Conservation (phyloP, 2,797 vertebrate genomes). For the Squalus acanthias region DNA sequence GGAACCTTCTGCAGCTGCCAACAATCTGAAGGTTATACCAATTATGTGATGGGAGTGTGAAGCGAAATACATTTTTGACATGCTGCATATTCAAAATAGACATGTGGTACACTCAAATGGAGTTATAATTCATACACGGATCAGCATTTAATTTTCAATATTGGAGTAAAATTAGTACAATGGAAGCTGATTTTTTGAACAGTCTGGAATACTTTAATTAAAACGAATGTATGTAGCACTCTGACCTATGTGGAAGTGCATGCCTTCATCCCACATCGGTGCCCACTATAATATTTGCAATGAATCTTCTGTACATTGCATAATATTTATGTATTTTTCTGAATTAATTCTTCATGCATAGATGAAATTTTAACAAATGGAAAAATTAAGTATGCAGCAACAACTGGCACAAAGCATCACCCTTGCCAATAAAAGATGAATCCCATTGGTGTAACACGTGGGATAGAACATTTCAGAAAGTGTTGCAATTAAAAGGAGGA, state of each 20-base stretch:
- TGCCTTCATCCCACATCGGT: background rate
- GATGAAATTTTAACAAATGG: background rate
- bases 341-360: background rate
- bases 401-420: background rate
- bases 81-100: background rate
- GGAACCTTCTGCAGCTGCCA: background rate
- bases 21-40: constrained; percentile 15
- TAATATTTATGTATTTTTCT: background rate
- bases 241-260: background rate
- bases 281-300: background rate
- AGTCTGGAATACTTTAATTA: background rate
- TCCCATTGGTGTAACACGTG: background rate
- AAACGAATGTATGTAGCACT: background rate
- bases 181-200: background rate
- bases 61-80: background rate
- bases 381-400: background rate
- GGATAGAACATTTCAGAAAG: background rate
- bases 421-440: background rate
- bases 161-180: background rate
- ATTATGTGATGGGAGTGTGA: background rate
- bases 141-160: background rate
- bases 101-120: background rate
- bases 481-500: background rate
- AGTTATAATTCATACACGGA: background rate
- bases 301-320: no score